phyloP scores from a whole-genome alignment of 92 coral and sea anemone species.

The Palythoa grandis region DNA sequence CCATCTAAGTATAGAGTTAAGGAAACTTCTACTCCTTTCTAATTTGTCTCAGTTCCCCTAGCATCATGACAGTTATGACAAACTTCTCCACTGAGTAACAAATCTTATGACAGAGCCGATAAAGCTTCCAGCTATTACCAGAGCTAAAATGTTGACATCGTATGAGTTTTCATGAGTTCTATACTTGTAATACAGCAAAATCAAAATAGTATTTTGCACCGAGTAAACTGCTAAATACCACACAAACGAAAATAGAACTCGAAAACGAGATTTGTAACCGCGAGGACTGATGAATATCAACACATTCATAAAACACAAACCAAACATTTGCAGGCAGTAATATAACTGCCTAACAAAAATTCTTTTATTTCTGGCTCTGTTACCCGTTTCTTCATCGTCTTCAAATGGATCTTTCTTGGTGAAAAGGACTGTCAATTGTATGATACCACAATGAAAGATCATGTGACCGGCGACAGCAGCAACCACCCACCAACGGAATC shows the following conservation, averaged over 20 bases:
- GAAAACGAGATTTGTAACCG: conserved; percentile 35
- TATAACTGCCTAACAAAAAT: neutral
- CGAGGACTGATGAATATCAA: conserved; percentile 40
- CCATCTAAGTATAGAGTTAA: no score
- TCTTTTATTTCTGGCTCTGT: neutral
- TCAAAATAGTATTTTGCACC: conserved; percentile 16
- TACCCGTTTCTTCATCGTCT: conserved; percentile 20
- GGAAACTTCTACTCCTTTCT: no score
- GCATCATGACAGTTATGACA: neutral
- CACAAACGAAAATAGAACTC: conserved; percentile 30
- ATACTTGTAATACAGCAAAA: conserved; percentile 25
- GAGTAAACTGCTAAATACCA: conserved; percentile 37
- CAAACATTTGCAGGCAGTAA: conserved; percentile 20
- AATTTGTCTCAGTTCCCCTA: no score
- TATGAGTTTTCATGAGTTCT: neutral
- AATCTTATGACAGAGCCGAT: conserved; percentile 27
- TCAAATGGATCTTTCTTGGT: conserved; percentile 23
- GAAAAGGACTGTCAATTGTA: neutral
- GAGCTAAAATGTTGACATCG: conserved; percentile 22
- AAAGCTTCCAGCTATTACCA: conserved; percentile 23
- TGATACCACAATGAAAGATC: conserved; percentile 18
- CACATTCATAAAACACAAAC: conserved; percentile 30
- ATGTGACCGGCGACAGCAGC: conserved; percentile 19
- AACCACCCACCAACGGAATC: conserved; percentile 20
- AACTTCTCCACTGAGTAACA: conserved; percentile 31